Evolutionary conservation across 1,140 invertebrate genomes (phyloP).

Genomic region (Coptotermes formosanus): DNA sequence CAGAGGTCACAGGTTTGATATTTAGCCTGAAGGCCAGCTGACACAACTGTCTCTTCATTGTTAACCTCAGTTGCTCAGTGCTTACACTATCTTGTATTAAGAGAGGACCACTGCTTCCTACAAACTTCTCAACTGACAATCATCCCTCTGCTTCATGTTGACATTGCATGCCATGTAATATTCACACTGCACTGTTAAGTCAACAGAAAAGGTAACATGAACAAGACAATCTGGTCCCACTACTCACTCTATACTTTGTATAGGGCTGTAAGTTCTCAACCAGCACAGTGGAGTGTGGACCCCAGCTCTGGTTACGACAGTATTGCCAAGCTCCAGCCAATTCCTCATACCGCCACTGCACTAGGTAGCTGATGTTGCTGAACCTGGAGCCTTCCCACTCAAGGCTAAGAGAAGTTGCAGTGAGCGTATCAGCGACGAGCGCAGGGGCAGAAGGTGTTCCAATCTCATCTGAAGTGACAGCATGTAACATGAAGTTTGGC

Average conservation of each 20-base stretch:
- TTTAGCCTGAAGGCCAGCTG: too few species aligned
- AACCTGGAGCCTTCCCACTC: conserved; percentile 68
- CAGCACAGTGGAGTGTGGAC: conserved; percentile 61
- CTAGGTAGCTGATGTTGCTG: conserved; percentile 63
- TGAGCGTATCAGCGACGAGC: conserved; percentile 71
- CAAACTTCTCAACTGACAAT: too few species aligned
- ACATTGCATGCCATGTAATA: too few species aligned
- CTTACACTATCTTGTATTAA: too few species aligned
- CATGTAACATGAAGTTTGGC: too few species aligned
- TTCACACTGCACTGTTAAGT: too few species aligned
- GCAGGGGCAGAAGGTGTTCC: conserved; percentile 69
- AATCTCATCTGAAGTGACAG: conserved; percentile 55
- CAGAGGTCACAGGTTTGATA: too few species aligned
- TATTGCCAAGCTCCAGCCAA: conserved; percentile 68
- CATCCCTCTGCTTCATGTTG: too few species aligned
- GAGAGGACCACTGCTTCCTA: too few species aligned
- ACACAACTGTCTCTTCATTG: too few species aligned
- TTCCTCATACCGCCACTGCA: conserved; percentile 75
- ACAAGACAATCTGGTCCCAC: not conserved
- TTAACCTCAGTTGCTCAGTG: too few species aligned
- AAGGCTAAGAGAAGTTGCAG: conserved; percentile 71
- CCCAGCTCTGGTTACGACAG: conserved; percentile 66
- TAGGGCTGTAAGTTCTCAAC: conserved; percentile 80
- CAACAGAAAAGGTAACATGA: not conserved
- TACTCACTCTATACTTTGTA: conserved; percentile 79